phyloP scores from a whole-genome alignment of 2,797 vertebrate species.

The Macrochelys suwanniensis region DNA sequence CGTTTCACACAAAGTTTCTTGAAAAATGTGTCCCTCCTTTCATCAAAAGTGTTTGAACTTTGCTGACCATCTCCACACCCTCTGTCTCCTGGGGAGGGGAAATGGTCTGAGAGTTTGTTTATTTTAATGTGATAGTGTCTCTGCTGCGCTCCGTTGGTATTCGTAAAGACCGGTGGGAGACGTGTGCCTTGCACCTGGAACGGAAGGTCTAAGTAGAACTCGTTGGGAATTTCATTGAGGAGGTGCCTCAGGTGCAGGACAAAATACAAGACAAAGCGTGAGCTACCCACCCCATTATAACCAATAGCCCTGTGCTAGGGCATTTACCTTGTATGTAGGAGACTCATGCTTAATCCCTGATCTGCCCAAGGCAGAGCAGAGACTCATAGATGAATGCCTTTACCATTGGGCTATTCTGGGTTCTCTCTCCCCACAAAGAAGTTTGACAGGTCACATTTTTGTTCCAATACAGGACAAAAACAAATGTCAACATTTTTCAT shows the following conservation, averaged over 20 bases:
- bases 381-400: not conserved
- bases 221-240: not conserved
- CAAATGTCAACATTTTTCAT: not conserved
- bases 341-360: not conserved
- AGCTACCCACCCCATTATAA: not conserved
- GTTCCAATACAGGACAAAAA: not conserved
- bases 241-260: not conserved
- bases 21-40: not conserved
- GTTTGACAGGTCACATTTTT: not conserved
- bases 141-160: not conserved
- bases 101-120: not conserved
- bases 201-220: not conserved
- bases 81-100: not conserved
- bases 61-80: not conserved
- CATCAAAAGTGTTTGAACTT: not conserved
- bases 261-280: not conserved
- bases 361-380: not conserved
- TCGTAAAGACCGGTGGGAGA: not conserved
- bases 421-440: not conserved
- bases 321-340: not conserved
- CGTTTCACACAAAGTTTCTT: not conserved
- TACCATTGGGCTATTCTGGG: not conserved
- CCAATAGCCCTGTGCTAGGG: not conserved
- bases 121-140: not conserved
- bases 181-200: not conserved